A percentile compares a stretch with the other conserved stretches of the same genome.
These are phyloP conservation scores for Tortricodes alternella DNA, from an alignment of 2,888 invertebrate species.

Conservation along the genomic window DNA sequence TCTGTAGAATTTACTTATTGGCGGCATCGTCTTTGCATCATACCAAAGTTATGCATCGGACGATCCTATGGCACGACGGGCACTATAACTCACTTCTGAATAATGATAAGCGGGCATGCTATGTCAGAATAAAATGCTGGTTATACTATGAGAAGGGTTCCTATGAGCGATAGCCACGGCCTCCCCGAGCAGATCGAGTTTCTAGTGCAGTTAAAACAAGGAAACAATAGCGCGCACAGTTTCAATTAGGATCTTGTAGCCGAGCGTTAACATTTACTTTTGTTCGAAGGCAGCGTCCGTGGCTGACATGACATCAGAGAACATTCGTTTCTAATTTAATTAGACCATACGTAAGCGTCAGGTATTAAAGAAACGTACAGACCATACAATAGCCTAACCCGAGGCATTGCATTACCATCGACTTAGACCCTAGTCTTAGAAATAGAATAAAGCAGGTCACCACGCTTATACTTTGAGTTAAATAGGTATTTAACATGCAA, in stretches of 20 bases:
- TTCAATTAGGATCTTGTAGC: constrained; percentile 1
- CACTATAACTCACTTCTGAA: no score
- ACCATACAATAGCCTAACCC: constrained; percentile 23
- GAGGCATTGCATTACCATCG: background rate
- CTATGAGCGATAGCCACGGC: background rate
- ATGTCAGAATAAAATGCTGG: background rate
- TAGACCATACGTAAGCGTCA: constrained; percentile 35
- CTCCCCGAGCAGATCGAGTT: constrained; percentile 11
- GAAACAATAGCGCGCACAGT: constrained; percentile 6
- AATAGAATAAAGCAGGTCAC: background rate
- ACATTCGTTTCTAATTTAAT: constrained; percentile 43
- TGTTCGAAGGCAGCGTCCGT: constrained; percentile 5
- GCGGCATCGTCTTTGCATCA: no score
- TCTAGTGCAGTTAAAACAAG: constrained; percentile 3
- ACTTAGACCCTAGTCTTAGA: background rate
- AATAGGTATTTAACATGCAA: constrained; percentile 5
- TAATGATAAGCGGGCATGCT: background rate
- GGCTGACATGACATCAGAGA: constrained; percentile 22
- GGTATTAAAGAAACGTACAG: constrained; percentile 21
- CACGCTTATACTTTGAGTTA: background rate
- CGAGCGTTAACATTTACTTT: constrained; percentile 5
- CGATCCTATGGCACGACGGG: no score
- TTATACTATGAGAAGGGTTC: background rate
- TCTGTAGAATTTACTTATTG: no score
- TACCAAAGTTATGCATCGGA: background rate